A percentile compares a stretch with the other conserved stretches of the same genome.
These are phyloP conservation scores for Slavum lentiscoides DNA, from an alignment of 2,888 invertebrate genomes.

Conservation along the genomic window DNA sequence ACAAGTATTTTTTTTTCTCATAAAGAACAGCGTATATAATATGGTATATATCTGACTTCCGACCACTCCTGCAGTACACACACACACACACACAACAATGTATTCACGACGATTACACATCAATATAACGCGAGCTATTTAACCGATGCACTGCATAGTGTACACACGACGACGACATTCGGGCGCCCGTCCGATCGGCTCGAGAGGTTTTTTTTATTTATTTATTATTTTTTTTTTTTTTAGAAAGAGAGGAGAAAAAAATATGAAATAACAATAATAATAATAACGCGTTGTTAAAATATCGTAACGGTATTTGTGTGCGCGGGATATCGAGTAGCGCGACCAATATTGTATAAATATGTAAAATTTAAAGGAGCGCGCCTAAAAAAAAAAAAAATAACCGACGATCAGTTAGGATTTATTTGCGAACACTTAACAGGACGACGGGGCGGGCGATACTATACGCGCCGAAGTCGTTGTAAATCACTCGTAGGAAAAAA, in stretches of 20 bases:
- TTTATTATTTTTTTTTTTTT: no score
- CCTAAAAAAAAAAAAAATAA: neutral
- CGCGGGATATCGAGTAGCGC: neutral
- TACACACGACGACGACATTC: conserved; percentile 1
- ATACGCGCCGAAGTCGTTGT: neutral
- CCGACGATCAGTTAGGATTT: conserved; percentile 12
- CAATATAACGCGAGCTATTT: no score
- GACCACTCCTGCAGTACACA: conserved; percentile 41
- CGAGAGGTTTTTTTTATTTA: conserved; percentile 5
- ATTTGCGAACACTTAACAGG: neutral
- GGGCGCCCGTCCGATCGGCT: conserved; percentile 25
- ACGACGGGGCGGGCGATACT: neutral
- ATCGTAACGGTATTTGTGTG: neutral
- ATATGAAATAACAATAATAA: neutral
- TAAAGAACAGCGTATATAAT: no score
- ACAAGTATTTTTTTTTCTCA: no score
- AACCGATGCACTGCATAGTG: neutral
- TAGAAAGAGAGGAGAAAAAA: neutral
- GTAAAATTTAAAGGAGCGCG: no score
- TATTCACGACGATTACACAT: neutral
- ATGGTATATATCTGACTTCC: conserved; percentile 28
- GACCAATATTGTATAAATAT: no score
- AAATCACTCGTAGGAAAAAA: no score
- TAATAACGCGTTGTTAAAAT: neutral
- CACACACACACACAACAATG: neutral